Conservation (phyloP, 1,140 invertebrate genomes). For the Aphis gossypii region DNA sequence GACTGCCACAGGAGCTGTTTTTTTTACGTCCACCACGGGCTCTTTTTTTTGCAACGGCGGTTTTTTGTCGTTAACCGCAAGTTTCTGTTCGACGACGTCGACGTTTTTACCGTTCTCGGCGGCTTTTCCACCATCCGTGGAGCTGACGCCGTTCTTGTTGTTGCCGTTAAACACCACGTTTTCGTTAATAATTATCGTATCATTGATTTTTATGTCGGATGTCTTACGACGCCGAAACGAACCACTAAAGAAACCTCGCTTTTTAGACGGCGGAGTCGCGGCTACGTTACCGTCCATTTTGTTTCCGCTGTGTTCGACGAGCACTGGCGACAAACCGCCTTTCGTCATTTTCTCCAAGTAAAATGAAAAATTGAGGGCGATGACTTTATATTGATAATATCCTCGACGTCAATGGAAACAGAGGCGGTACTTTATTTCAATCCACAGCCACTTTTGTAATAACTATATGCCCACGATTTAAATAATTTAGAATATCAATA, state of each 20-base stretch:
- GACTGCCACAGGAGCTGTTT: neutral
- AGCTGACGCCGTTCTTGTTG: neutral
- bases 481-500: neutral
- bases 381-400: neutral
- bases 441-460: neutral
- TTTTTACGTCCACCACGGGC: neutral
- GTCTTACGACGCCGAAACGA: constrained; percentile 40
- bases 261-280: neutral
- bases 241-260: constrained; percentile 47
- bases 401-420: neutral
- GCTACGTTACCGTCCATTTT: constrained; percentile 4
- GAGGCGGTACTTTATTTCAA: neutral
- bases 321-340: constrained; percentile 39
- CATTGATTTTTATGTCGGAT: constrained; percentile 38
- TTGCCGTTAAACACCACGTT: constrained; percentile 43
- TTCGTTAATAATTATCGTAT: constrained; percentile 52
- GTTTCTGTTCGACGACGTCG: neutral
- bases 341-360: constrained; percentile 28
- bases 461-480: neutral
- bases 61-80: constrained; percentile 33
- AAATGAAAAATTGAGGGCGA: neutral
- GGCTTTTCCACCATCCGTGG: neutral
- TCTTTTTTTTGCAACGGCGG: constrained; percentile 43
- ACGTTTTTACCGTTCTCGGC: neutral
- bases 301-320: constrained; percentile 40